phyloP scores from a whole-genome alignment of 2,888 invertebrate species.

The Aphidius colemani region DNA sequence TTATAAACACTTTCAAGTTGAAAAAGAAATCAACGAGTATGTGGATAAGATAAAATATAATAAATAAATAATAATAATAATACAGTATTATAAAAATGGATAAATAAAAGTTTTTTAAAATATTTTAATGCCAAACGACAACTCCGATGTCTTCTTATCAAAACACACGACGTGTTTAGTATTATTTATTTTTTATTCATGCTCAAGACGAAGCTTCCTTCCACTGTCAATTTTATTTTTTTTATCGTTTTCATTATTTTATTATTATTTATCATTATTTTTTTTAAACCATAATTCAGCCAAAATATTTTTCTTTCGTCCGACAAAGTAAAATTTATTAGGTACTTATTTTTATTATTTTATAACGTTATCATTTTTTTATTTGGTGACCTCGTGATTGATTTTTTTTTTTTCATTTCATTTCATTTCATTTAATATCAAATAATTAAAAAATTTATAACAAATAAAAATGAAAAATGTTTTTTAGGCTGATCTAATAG shows the following conservation, averaged over 20 bases:
- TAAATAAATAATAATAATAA: conserved; percentile 12
- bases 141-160: conserved; percentile 44
- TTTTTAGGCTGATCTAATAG: no score
- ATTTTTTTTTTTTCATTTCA: no score
- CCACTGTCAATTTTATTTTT: background rate
- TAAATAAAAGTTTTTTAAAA: conserved; percentile 24
- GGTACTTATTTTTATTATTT: no score
- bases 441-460: no score
- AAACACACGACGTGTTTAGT: conserved; percentile 47
- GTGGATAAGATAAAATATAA: conserved; percentile 7
- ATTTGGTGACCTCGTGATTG: no score
- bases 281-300: conserved; percentile 30
- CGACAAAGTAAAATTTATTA: background rate
- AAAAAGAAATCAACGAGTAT: background rate
- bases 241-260: no score
- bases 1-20: no score
- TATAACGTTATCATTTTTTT: no score
- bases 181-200: conserved; percentile 45
- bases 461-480: no score
- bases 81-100: conserved; percentile 22
- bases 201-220: background rate
- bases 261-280: background rate
- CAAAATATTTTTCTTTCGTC: conserved; percentile 3
- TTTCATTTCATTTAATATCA: no score
- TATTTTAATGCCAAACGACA: conserved; percentile 35